These are phyloP conservation scores for Nesidiocoris tenuis DNA, from an alignment of 2,888 invertebrate genomes.

Conservation along the genomic window DNA sequence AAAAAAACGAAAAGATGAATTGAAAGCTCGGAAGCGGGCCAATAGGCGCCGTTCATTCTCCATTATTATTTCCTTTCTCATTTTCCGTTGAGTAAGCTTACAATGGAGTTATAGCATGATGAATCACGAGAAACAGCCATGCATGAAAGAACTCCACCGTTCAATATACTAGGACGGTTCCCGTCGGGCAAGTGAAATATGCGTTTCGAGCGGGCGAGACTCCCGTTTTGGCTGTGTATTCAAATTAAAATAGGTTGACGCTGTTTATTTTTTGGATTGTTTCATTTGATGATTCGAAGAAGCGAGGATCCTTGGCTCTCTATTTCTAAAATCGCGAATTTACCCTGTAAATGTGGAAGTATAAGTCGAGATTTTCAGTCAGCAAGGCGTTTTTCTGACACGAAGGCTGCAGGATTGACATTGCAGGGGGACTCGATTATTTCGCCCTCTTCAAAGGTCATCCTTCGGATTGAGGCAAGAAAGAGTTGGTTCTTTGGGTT, in stretches of 20 bases:
- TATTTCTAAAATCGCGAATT: too few relatives aligned
- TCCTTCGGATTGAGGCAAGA: too few relatives aligned
- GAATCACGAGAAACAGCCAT: constrained; percentile 18
- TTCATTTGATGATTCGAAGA: not conserved
- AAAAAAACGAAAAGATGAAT: not conserved
- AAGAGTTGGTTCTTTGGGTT: too few relatives aligned
- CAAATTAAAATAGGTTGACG: not conserved
- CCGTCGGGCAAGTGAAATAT: not conserved
- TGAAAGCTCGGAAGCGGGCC: not conserved
- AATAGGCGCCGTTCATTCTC: constrained; percentile 4
- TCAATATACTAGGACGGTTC: not conserved
- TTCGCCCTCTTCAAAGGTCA: too few relatives aligned
- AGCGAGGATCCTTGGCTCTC: too few relatives aligned
- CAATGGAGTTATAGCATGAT: constrained; percentile 20
- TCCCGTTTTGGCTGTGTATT: not conserved
- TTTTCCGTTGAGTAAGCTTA: not conserved
- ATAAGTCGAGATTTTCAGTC: too few relatives aligned
- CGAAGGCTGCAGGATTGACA: too few relatives aligned
- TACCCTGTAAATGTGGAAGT: too few relatives aligned
- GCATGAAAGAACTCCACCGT: constrained; percentile 11
- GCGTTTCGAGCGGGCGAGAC: not conserved
- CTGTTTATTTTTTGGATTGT: not conserved
- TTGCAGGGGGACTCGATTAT: too few relatives aligned
- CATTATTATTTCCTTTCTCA: constrained; percentile 8
- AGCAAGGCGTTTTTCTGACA: too few relatives aligned